Conservation (phyloP, 2,888 invertebrate species). For the Drosophila macrospina region DNA sequence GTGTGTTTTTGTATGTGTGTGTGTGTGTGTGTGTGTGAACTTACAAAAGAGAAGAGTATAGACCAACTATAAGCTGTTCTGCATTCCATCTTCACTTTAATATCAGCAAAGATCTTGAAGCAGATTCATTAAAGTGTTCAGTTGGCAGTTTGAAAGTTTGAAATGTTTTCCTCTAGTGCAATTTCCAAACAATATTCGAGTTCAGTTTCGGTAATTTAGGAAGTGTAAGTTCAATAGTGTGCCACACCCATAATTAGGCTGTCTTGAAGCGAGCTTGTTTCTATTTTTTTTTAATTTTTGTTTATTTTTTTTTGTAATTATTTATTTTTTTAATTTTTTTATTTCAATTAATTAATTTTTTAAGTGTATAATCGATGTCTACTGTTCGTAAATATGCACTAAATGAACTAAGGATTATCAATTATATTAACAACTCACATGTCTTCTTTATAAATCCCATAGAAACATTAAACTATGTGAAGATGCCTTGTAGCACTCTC, state of each 20-base stretch:
- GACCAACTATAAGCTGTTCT: background rate
- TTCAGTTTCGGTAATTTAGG: too few species aligned
- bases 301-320: background rate
- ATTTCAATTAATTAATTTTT: background rate
- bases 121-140: background rate
- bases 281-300: slow-evolving; percentile 1
- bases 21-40: slow-evolving; percentile 15
- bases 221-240: background rate
- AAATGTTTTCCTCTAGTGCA: background rate
- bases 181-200: slow-evolving; percentile 3
- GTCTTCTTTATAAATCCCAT: slow-evolving; percentile 19
- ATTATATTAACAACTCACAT: slow-evolving; percentile 51
- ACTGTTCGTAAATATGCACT: slow-evolving; percentile 26
- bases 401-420: slow-evolving; percentile 39
- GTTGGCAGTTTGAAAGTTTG: background rate
- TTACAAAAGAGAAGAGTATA: background rate
- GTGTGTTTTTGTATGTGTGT: slow-evolving; percentile 12
- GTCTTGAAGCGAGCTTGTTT: slow-evolving; percentile 22
- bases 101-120: too few species aligned
- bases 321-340: slow-evolving; percentile 1
- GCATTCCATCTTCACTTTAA: too few species aligned
- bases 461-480: slow-evolving; percentile 9
- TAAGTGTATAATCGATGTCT: slow-evolving; percentile 41
- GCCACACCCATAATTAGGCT: background rate
- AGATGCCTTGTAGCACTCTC: background rate